Evolutionary conservation across 2,888 invertebrate genomes (phyloP).

Genomic region (Subacronicta megacephala): DNA sequence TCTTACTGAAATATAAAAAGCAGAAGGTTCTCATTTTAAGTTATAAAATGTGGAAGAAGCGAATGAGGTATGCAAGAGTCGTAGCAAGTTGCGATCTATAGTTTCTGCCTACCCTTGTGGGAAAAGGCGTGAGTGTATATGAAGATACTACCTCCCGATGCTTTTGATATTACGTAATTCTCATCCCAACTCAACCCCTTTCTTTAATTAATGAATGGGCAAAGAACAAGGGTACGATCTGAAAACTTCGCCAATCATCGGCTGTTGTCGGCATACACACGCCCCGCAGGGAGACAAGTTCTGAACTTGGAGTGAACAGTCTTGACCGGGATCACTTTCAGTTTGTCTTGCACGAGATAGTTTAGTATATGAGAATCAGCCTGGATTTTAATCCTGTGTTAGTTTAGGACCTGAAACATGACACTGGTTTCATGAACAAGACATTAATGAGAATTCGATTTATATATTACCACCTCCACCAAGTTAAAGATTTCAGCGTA

Average conservation of each 20-base stretch:
- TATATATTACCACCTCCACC: too few species aligned
- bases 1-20: too few species aligned
- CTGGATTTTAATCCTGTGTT: slow-evolving; percentile 39
- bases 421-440: background rate
- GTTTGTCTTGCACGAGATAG: slow-evolving; percentile 26
- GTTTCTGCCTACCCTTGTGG: too few species aligned
- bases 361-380: slow-evolving; percentile 5
- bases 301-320: slow-evolving; percentile 4
- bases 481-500: too few species aligned
- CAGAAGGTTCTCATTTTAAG: too few species aligned
- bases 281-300: slow-evolving; percentile 1
- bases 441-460: background rate
- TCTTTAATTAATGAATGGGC: slow-evolving; percentile 1
- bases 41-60: too few species aligned
- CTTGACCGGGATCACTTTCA: slow-evolving; percentile 14
- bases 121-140: too few species aligned
- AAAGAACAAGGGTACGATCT: background rate
- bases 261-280: background rate
- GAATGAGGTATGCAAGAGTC: too few species aligned
- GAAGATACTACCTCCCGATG: background rate
- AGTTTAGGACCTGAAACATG: slow-evolving; percentile 37
- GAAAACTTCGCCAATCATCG: slow-evolving; percentile 10
- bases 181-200: background rate
- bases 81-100: too few species aligned
- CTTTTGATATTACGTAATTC: background rate